These are phyloP conservation scores for Parelbella ahira DNA, from an alignment of 2,888 invertebrate species.

Conservation along the genomic window DNA sequence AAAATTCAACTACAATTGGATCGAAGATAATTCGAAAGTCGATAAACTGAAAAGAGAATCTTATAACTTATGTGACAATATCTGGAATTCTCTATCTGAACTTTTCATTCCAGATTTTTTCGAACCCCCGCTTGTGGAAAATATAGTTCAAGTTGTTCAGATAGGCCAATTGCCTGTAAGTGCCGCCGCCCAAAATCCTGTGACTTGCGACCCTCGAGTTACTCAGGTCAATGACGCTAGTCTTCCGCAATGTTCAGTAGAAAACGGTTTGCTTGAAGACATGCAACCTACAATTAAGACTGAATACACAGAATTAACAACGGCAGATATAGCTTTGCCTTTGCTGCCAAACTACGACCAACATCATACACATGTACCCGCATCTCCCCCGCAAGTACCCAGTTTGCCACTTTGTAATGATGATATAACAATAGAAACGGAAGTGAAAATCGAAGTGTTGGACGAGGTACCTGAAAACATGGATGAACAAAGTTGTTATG, in stretches of 20 bases:
- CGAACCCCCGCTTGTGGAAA: slow-evolving; percentile 63
- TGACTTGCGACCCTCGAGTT: slow-evolving; percentile 70
- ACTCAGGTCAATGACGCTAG: slow-evolving; percentile 70
- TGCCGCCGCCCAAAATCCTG: slow-evolving; percentile 68
- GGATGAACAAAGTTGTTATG: slow-evolving; percentile 39
- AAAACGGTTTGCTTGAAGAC: slow-evolving; percentile 58
- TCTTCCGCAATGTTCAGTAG: slow-evolving; percentile 66
- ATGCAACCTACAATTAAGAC: slow-evolving; percentile 58
- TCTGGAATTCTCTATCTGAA: slow-evolving; percentile 55
- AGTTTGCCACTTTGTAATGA: slow-evolving; percentile 40
- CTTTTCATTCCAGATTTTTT: slow-evolving; percentile 81
- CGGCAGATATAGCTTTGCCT: slow-evolving; percentile 62
- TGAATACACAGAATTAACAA: slow-evolving; percentile 72
- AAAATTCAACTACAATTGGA: slow-evolving; percentile 45
- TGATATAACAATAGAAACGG: slow-evolving; percentile 47
- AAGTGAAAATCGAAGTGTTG: slow-evolving; percentile 51
- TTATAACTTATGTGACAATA: slow-evolving; percentile 23
- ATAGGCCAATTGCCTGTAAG: slow-evolving; percentile 73
- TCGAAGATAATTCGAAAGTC: slow-evolving; percentile 38
- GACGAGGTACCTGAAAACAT: slow-evolving; percentile 51
- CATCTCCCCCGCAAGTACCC: slow-evolving; percentile 40
- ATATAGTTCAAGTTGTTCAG: slow-evolving; percentile 81
- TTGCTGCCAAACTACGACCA: slow-evolving; percentile 56
- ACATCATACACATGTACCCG: slow-evolving; percentile 41
- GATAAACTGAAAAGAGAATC: slow-evolving; percentile 24